These are phyloP conservation scores for Diorhabda carinulata DNA, from an alignment of 1,140 invertebrate species.

Conservation along the genomic window DNA sequence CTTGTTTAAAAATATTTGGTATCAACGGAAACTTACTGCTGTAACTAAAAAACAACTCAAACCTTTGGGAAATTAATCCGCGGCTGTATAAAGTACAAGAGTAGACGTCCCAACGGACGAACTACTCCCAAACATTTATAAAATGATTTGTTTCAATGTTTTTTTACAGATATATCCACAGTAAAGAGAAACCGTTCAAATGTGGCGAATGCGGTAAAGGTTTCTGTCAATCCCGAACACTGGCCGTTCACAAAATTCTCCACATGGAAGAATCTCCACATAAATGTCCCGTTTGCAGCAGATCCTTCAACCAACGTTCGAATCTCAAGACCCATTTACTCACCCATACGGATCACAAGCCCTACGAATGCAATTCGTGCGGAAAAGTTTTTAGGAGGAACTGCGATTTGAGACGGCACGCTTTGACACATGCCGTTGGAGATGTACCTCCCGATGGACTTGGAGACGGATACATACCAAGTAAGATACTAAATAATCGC, in stretches of 20 bases:
- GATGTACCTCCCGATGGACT: slow-evolving; percentile 68
- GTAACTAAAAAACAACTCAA: too few relatives aligned
- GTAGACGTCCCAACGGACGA: not conserved
- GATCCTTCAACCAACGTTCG: slow-evolving; percentile 86
- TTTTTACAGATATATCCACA: slow-evolving; percentile 87
- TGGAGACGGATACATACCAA: slow-evolving; percentile 64
- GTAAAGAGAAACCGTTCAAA: slow-evolving; percentile 96
- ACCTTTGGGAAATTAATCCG: too few relatives aligned
- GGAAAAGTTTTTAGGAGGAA: slow-evolving; percentile 83
- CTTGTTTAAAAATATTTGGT: too few relatives aligned
- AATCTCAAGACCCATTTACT: slow-evolving; percentile 92
- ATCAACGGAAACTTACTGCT: too few relatives aligned
- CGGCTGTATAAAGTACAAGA: too few relatives aligned
- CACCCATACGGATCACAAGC: slow-evolving; percentile 92
- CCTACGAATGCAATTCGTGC: slow-evolving; percentile 87
- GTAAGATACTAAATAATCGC: slow-evolving; percentile 32
- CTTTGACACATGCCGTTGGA: slow-evolving; percentile 78
- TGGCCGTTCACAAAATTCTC: slow-evolving; percentile 90
- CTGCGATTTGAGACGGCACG: slow-evolving; percentile 79
- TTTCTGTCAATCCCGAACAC: slow-evolving; percentile 90
- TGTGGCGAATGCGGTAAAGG: slow-evolving; percentile 94
- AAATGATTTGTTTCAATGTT: not conserved
- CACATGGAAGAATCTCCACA: slow-evolving; percentile 90
- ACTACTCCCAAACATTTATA: not conserved
- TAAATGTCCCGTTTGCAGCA: slow-evolving; percentile 84